Evolutionary conservation across 2,888 invertebrate genomes (phyloP).

Genomic region (Oscheius onirici): DNA sequence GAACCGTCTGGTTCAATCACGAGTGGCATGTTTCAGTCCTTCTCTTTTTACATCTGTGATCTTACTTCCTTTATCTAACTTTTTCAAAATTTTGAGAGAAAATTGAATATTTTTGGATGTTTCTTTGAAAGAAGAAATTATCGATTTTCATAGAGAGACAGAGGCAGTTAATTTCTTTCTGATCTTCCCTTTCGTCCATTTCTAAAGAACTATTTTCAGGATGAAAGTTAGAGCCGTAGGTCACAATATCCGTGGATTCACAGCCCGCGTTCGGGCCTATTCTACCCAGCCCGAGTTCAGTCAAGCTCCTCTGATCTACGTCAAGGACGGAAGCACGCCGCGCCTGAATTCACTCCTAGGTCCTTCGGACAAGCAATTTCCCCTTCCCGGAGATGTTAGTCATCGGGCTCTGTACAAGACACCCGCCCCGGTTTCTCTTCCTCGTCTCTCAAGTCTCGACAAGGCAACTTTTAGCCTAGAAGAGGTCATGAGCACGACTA

Average conservation of each 20-base stretch:
- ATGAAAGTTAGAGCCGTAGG: constrained; percentile 40
- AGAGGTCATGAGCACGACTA: constrained; percentile 6
- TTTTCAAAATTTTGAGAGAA: neutral
- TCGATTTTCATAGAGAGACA: too few species aligned
- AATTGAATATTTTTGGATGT: too few species aligned
- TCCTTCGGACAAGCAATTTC: constrained; percentile 53
- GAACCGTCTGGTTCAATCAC: constrained; percentile 6
- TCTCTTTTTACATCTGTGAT: neutral
- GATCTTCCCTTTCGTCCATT: neutral
- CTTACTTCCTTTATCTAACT: neutral
- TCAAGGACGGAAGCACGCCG: constrained; percentile 30
- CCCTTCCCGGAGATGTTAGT: constrained; percentile 54
- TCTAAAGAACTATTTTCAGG: neutral
- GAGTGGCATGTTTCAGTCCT: neutral
- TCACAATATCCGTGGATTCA: constrained; percentile 48
- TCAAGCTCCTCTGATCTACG: constrained; percentile 19
- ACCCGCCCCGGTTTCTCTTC: neutral
- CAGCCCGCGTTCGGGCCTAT: constrained; percentile 44
- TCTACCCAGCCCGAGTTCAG: constrained; percentile 42
- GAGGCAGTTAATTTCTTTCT: neutral
- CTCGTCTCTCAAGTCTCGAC: neutral
- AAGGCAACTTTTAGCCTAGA: constrained; percentile 21
- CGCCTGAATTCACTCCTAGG: constrained; percentile 58
- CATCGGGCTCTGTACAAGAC: constrained; percentile 11
- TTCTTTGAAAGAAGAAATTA: too few species aligned